Percentiles rank a stretch among this genome's conserved stretches.
These are phyloP conservation scores for human DNA, from an alignment of 2,113 vertebrate genomes.

Conservation along the genomic window DNA sequence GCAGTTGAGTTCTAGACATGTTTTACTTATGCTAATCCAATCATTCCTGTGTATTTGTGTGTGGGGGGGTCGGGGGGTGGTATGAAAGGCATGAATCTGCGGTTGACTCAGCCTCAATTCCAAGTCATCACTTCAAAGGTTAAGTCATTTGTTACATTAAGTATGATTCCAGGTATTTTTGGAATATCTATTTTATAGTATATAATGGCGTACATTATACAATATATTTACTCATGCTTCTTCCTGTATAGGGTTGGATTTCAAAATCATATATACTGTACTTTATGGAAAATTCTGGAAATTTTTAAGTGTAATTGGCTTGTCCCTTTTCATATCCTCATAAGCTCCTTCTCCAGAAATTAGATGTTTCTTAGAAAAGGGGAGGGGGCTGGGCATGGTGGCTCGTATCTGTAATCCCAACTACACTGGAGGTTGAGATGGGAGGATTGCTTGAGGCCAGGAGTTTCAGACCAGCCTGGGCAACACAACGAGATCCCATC, in stretches of 20 bases:
- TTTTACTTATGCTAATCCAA: background rate
- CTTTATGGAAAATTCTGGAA: background rate
- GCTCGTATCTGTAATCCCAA: too few relatives aligned
- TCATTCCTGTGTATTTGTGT: background rate
- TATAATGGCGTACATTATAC: background rate
- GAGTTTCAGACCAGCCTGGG: too few relatives aligned
- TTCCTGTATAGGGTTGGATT: background rate
- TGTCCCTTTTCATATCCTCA: background rate
- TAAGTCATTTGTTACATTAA: background rate
- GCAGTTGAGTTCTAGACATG: background rate
- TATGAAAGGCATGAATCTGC: background rate
- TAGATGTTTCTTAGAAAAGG: background rate
- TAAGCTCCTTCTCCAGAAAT: background rate
- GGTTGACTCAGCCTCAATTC: background rate
- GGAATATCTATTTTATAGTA: background rate
- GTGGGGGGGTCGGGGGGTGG: background rate
- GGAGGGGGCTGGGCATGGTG: too few relatives aligned
- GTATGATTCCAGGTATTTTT: background rate
- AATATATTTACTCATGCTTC: background rate
- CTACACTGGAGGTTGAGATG: too few relatives aligned
- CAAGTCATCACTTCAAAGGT: background rate
- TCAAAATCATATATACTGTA: background rate
- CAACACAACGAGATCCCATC: too few relatives aligned
- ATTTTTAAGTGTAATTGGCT: background rate
- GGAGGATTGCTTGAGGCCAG: too few relatives aligned